Evolutionary conservation across 30 jellyfish, hydroid and myxozoan genomes (phyloP).

Genomic region (Catostylus mosaicus): DNA sequence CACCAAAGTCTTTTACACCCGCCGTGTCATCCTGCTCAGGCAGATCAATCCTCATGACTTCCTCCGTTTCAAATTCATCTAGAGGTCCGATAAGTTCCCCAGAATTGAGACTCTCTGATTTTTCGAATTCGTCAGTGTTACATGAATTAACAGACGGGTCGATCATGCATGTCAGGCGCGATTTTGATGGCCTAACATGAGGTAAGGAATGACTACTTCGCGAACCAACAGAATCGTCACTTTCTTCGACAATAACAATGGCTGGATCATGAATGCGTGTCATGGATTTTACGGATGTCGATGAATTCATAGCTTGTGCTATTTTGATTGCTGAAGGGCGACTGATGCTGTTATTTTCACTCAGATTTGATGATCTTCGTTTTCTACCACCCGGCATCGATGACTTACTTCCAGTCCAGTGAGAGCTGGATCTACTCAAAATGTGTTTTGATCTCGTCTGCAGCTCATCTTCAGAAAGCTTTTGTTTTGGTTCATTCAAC

Average conservation of each 20-base stretch:
- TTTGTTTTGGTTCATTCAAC: too few species aligned
- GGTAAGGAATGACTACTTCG: slow-evolving; percentile 39
- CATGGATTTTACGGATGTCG: too few species aligned
- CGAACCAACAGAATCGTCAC: slow-evolving; percentile 14
- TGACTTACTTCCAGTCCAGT: too few species aligned
- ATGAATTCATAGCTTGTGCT: too few species aligned
- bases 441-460: too few species aligned
- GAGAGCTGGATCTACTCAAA: too few species aligned
- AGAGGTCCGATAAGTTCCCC: slow-evolving; percentile 15
- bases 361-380: too few species aligned
- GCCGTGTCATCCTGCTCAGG: slow-evolving; percentile 1
- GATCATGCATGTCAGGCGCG: slow-evolving; percentile 39
- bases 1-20: background rate
- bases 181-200: slow-evolving; percentile 35
- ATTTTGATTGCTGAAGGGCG: too few species aligned
- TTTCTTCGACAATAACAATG: background rate
- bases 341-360: too few species aligned
- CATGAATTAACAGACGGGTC: slow-evolving; percentile 36
- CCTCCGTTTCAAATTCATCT: slow-evolving; percentile 36
- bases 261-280: too few species aligned
- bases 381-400: too few species aligned
- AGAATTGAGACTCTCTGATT: slow-evolving; percentile 27
- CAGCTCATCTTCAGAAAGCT: too few species aligned
- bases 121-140: slow-evolving; percentile 5
- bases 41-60: slow-evolving; percentile 34